phyloP scores from a whole-genome alignment of 2,888 invertebrate genomes.

The Crepidodera aurea region DNA sequence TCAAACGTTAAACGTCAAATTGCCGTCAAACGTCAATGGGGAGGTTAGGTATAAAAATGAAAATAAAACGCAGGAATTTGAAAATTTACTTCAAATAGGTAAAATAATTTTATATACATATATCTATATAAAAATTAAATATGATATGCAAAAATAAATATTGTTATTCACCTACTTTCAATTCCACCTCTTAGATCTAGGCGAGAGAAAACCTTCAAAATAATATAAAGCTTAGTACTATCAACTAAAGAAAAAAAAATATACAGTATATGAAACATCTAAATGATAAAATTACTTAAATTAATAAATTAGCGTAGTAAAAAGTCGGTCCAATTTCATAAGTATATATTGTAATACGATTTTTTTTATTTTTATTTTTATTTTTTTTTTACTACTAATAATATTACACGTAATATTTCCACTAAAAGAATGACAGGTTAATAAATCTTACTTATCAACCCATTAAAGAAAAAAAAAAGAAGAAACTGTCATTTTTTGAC shows the following conservation, averaged over 20 bases:
- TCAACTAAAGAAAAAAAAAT: constrained; percentile 11
- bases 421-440: too few relatives aligned
- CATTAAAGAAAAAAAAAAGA: too few relatives aligned
- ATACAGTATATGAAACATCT: constrained; percentile 8
- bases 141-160: constrained; percentile 41
- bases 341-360: not conserved
- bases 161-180: constrained; percentile 34
- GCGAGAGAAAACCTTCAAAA: constrained; percentile 21
- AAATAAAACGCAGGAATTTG: not conserved
- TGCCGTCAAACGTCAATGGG: too few relatives aligned
- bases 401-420: too few relatives aligned
- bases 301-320: constrained; percentile 5
- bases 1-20: too few relatives aligned
- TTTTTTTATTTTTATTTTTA: too few relatives aligned
- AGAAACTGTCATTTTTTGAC: too few relatives aligned
- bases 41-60: too few relatives aligned
- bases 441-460: too few relatives aligned
- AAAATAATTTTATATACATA: constrained; percentile 41
- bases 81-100: constrained; percentile 18
- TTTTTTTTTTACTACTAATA: too few relatives aligned
- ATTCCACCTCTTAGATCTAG: constrained; percentile 28
- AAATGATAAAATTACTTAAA: constrained; percentile 4
- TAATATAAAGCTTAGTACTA: constrained; percentile 11
- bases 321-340: not conserved
- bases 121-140: constrained; percentile 43